These are phyloP conservation scores for Austrolebias charrua DNA, from an alignment of 2,797 vertebrate species.

Conservation along the genomic window DNA sequence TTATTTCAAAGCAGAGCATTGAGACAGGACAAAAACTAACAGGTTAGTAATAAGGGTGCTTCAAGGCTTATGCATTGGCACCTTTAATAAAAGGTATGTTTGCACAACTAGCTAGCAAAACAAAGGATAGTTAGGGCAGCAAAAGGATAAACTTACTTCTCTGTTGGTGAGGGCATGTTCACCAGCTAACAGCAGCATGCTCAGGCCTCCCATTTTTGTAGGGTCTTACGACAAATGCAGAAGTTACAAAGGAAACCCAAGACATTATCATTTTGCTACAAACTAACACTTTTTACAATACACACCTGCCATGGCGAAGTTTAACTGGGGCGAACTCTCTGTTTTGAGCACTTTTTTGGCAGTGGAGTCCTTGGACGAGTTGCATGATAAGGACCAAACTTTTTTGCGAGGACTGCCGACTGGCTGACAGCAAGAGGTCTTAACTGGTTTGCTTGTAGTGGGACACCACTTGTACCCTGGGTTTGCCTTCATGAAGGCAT, in stretches of 20 bases:
- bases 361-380: conserved; percentile 87
- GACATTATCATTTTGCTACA: background rate
- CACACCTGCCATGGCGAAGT: conserved; percentile 97
- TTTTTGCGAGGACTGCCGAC: conserved; percentile 91
- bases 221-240: conserved; percentile 81
- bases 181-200: conserved; percentile 96
- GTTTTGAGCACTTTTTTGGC: conserved; percentile 88
- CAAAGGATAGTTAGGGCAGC: background rate
- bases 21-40: too few species aligned
- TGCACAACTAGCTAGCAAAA: background rate
- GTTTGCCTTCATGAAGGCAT: conserved; percentile 99
- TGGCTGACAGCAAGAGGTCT: conserved; percentile 82
- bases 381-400: conserved; percentile 89
- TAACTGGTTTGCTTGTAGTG: conserved; percentile 94
- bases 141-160: conserved; percentile 82
- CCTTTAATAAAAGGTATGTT: background rate
- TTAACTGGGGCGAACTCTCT: conserved; percentile 92
- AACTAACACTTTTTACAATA: conserved; percentile 9
- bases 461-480: conserved; percentile 99
- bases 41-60: too few species aligned
- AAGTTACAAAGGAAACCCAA: conserved; percentile 8
- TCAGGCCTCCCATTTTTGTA: conserved; percentile 97
- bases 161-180: conserved; percentile 93
- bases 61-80: too few species aligned
- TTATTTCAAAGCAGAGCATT: too few species aligned